Conservation (phyloP, 2,888 invertebrate species). For the Lasioglossum calceatum region DNA sequence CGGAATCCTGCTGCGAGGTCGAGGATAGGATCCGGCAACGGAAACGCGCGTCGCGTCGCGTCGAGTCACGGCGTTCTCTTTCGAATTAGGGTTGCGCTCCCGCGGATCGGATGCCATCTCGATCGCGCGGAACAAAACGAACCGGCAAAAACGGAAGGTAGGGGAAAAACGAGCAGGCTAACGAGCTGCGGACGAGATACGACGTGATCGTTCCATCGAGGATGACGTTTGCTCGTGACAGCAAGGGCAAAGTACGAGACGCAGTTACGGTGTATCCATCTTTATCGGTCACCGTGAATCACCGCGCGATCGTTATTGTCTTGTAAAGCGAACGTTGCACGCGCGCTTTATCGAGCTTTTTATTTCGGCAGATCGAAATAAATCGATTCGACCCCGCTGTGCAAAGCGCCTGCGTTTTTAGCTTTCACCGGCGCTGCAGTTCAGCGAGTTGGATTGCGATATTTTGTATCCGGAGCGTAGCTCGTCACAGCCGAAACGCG, state of each 20-base stretch:
- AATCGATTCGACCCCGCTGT: background rate
- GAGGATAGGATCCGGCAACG: background rate
- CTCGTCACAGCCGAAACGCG: background rate
- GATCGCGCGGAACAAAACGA: background rate
- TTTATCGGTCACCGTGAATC: conserved; percentile 82
- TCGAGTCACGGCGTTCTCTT: background rate
- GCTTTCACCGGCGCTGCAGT: background rate
- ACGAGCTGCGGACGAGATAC: background rate
- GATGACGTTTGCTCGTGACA: conserved; percentile 32
- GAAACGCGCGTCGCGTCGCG: background rate
- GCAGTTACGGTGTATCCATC: conserved; percentile 79
- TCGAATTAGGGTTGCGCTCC: background rate
- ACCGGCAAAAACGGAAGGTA: background rate
- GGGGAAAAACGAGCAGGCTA: background rate
- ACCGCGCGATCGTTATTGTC: conserved; percentile 77
- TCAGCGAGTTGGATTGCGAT: background rate
- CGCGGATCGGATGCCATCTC: background rate
- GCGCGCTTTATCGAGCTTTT: conserved; percentile 66
- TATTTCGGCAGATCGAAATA: conserved; percentile 34
- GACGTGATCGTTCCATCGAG: conserved; percentile 21
- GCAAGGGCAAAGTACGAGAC: conserved; percentile 81
- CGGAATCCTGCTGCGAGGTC: background rate
- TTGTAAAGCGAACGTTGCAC: conserved; percentile 55
- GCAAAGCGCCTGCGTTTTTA: background rate
- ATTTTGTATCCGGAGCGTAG: too few species aligned